Base-by-base conservation (phyloP, 2,888 invertebrate genomes). In the Acanthopleura granulata region DNA sequence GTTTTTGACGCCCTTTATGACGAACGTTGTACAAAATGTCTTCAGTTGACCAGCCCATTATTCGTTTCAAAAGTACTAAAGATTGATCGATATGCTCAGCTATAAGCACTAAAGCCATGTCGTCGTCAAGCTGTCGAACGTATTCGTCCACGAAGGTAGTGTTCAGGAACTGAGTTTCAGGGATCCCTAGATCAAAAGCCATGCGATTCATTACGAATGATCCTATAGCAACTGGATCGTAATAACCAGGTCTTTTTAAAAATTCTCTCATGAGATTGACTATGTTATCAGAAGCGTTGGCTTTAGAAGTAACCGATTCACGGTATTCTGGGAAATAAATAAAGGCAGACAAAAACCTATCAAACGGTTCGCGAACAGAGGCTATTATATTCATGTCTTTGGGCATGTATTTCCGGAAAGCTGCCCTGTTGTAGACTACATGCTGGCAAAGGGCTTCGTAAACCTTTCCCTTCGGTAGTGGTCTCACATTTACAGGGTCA, bases 391-490 rank as follows among this genome's bases (percentile, higher is more conserved):
- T 30, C 25, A 30, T 29, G 30, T 66, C 69, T 16, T 16, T 16
- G 4, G 69, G 69, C 16, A 66, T 18, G 25, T 29, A 29, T 25
- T 25, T 30, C 69, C 30, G 27, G 30, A 66, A 66, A 18, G 27
- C 29, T 4, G 27, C 18, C 9, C 69, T 25, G 18, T 66, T 66
- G 69, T 66, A 66, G 30, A 66, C 69, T 4, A 30, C 30, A 25
- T 66, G 69, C 12, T 66, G 69, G 69, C 69, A 66, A 4, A 66
- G 25, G 14, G 25, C 27, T 25, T 66, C 69, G 69, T 66, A 66
- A 16, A 29, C 69, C 30, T n/a, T 25, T 16, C 30, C 69, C 25
- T 66, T 16, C 18, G n/a, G 69, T 4, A 66, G 18, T n/a, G 57
- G 57, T 12, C 57, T n/a, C 18, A 57, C 57, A 57, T 57, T 57